These are phyloP conservation scores for Apomyelois bistriatella DNA, from an alignment of 2,888 invertebrate species.

Conservation along the genomic window DNA sequence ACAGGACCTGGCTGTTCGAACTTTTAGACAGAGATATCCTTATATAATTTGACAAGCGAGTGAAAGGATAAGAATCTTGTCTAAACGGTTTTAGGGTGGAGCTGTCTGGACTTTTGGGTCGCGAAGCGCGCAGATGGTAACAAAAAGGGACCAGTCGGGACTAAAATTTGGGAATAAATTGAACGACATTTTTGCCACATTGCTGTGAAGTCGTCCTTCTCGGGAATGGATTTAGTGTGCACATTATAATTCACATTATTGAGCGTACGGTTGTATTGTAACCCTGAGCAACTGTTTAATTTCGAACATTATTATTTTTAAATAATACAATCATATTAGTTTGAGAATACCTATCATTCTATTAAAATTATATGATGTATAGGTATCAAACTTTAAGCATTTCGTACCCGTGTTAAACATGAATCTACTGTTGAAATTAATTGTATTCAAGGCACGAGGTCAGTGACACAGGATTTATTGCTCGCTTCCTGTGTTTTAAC, in stretches of 20 bases:
- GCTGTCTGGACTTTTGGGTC: constrained; percentile 73
- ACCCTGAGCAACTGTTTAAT: too few relatives aligned
- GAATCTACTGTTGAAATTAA: constrained; percentile 54
- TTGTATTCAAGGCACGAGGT: constrained; percentile 62
- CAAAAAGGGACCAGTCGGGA: constrained; percentile 74
- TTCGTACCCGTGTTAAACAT: constrained; percentile 24
- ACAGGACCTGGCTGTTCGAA: constrained; percentile 65
- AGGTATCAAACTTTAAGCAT: neutral
- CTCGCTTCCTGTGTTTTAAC: constrained; percentile 61
- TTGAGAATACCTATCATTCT: too few relatives aligned
- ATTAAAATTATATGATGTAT: too few relatives aligned
- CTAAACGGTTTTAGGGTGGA: constrained; percentile 79
- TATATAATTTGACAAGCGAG: constrained; percentile 59
- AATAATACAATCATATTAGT: too few relatives aligned
- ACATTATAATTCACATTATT: constrained; percentile 25
- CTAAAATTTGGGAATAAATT: constrained; percentile 75
- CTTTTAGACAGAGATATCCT: constrained; percentile 64
- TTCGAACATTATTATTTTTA: too few relatives aligned
- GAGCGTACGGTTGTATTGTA: neutral
- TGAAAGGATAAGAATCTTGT: constrained; percentile 64
- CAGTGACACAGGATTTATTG: constrained; percentile 69
- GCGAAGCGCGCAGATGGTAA: constrained; percentile 72
- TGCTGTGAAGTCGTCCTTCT: constrained; percentile 49
- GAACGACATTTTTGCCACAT: constrained; percentile 77
- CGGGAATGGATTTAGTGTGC: constrained; percentile 38